Conservation (phyloP, 2,797 vertebrate genomes). For the Prunella strophiata region DNA sequence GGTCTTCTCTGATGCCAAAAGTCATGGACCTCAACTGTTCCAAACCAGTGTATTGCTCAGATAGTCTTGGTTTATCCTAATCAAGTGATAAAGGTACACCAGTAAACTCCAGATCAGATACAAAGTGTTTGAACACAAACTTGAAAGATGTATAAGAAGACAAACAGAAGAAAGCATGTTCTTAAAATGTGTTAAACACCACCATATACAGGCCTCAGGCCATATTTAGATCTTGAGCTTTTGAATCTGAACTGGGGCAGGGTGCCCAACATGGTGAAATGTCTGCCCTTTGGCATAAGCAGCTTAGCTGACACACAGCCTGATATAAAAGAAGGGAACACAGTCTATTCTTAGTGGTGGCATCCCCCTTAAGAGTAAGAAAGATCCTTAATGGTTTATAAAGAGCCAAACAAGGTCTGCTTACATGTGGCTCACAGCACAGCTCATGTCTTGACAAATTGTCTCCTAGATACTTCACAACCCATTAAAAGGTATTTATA, state of each 20-base stretch:
- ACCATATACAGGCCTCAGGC: background rate
- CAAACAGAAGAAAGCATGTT: background rate
- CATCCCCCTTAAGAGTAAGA: background rate
- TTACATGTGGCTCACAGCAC: background rate
- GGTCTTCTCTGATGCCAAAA: background rate
- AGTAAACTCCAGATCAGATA: background rate
- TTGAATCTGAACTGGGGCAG: background rate
- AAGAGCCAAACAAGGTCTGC: background rate
- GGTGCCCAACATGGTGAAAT: background rate
- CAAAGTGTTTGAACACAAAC: background rate
- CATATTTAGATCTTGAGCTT: background rate
- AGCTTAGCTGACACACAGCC: background rate
- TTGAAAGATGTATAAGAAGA: background rate
- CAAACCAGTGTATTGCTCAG: background rate
- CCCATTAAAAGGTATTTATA: slow-evolving; percentile 29
- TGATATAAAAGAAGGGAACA: background rate
- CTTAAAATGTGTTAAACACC: background rate
- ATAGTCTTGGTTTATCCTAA: background rate
- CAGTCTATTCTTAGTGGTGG: background rate
- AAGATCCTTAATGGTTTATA: background rate
- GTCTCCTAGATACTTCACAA: slow-evolving; percentile 1
- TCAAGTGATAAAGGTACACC: background rate
- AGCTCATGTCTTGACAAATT: background rate
- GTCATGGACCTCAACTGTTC: background rate
- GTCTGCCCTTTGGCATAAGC: background rate